These are phyloP conservation scores for Pitangus sulphuratus DNA, from an alignment of 2,797 vertebrate genomes.

Conservation along the genomic window DNA sequence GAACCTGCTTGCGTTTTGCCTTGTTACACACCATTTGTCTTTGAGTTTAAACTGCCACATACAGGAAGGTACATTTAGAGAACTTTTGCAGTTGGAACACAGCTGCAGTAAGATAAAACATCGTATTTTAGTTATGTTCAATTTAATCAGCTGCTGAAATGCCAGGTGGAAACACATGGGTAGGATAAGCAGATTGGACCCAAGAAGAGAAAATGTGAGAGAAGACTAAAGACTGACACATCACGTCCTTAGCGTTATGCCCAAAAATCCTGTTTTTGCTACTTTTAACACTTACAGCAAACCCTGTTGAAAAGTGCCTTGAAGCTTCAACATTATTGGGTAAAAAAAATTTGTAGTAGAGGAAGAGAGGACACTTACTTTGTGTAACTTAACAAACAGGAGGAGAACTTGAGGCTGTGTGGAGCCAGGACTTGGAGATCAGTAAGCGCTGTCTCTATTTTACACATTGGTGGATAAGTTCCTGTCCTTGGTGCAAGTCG, in stretches of 20 bases:
- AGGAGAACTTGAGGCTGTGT: not conserved
- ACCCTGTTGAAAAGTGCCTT: not conserved
- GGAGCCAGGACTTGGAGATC: not conserved
- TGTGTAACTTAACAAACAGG: not conserved
- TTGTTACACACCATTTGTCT: not conserved
- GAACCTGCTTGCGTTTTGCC: not conserved
- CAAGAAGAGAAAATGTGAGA: not conserved
- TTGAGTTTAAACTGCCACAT: not conserved
- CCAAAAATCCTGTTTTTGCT: not conserved
- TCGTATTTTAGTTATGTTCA: not conserved
- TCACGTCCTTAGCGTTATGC: rapidly evolving
- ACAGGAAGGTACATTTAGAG: not conserved
- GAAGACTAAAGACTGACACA: not conserved
- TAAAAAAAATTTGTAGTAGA: not conserved
- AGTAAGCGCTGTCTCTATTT: not conserved
- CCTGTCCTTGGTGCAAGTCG: not conserved
- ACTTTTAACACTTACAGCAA: not conserved
- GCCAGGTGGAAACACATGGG: not conserved
- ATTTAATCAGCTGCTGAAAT: not conserved
- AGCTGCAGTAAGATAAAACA: not conserved
- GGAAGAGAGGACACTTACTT: not conserved
- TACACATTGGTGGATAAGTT: not conserved
- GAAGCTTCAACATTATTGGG: not conserved
- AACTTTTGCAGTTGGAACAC: not conserved
- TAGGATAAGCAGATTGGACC: not conserved